Conservation (phyloP, 2,113 vertebrate species). For the Stigmatopora argus region DNA sequence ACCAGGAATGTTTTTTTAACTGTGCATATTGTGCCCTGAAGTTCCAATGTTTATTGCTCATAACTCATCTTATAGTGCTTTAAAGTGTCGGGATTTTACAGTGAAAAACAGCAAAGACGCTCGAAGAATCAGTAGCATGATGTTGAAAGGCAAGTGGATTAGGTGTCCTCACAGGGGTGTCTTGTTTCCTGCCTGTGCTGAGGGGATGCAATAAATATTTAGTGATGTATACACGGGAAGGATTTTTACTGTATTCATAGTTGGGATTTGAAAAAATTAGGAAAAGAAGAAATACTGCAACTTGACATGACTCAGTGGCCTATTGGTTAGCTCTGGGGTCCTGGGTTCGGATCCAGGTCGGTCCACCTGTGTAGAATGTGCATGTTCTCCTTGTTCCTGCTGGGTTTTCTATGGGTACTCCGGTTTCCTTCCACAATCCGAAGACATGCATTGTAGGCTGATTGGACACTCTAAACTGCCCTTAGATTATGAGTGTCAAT, state of each 20-base stretch:
- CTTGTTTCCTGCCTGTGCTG: constrained; percentile 33
- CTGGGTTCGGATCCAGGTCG: too few species aligned
- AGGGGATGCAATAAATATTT: neutral
- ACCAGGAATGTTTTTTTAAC: neutral
- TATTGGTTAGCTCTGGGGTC: too few species aligned
- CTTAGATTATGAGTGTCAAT: too few species aligned
- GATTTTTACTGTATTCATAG: constrained; percentile 12
- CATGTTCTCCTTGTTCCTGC: too few species aligned
- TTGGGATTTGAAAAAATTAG: neutral
- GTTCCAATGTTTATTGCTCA: neutral
- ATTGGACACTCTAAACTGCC: too few species aligned
- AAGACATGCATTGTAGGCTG: too few species aligned
- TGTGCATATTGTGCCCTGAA: neutral
- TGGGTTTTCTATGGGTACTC: too few species aligned
- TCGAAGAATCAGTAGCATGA: constrained; percentile 57
- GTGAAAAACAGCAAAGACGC: constrained; percentile 2
- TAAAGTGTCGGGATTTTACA: neutral
- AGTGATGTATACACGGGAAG: constrained; percentile 27
- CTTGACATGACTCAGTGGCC: too few species aligned
- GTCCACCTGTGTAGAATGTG: too few species aligned
- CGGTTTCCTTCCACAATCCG: too few species aligned
- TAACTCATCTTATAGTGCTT: neutral
- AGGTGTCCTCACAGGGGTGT: constrained; percentile 39
- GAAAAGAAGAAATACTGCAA: too few species aligned
- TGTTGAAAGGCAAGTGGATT: constrained; percentile 41